These are phyloP conservation scores for Campylomormyrus tamandua DNA, from an alignment of 2,113 vertebrate species.

Conservation along the genomic window DNA sequence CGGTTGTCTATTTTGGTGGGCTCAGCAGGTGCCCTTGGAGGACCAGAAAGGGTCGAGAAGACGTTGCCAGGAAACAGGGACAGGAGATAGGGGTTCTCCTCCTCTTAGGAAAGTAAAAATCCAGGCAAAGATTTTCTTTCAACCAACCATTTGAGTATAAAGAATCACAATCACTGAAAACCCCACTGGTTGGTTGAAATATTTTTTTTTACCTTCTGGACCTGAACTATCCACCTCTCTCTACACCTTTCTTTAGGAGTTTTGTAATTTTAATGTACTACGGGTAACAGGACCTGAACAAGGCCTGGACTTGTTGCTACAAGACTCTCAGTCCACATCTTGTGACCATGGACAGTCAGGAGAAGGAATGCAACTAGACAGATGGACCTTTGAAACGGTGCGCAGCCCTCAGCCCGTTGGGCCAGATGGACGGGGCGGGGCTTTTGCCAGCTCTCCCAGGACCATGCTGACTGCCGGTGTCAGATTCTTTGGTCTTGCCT, in stretches of 20 bases:
- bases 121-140: neutral
- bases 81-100: slow-evolving; percentile 14
- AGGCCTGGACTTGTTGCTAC: neutral
- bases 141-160: neutral
- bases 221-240: neutral
- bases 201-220: neutral
- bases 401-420: neutral
- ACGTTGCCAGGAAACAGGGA: slow-evolving; percentile 12
- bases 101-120: neutral
- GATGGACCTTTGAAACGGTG: neutral
- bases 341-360: neutral
- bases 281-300: neutral
- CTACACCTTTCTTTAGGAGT: neutral
- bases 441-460: neutral
- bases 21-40: neutral
- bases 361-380: neutral
- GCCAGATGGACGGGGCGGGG: neutral
- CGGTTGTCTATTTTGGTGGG: neutral
- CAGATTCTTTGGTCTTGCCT: neutral
- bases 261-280: neutral
- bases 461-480: neutral
- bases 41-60: neutral
- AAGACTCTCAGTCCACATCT: neutral
- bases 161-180: neutral
- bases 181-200: neutral